Conservation (phyloP, 2,888 invertebrate species). For the Apamea monoglypha region DNA sequence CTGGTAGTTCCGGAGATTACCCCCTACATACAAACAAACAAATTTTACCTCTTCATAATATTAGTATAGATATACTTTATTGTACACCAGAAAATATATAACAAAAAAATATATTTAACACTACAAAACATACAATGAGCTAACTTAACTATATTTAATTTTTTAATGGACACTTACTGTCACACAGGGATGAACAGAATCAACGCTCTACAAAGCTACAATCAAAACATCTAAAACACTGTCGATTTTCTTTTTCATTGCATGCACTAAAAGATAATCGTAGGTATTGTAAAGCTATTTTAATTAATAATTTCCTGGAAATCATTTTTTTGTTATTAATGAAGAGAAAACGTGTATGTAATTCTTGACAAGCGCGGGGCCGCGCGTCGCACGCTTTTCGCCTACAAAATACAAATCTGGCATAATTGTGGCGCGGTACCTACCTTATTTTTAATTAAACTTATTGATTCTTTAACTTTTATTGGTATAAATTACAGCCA, state of each 20-base stretch:
- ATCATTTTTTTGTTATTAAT: slow-evolving; percentile 3
- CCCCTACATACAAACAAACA: no score
- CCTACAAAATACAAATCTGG: neutral
- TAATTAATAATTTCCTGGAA: neutral
- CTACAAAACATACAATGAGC: no score
- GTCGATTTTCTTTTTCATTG: slow-evolving; percentile 1
- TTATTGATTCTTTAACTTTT: neutral
- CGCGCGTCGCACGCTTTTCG: neutral
- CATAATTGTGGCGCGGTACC: neutral
- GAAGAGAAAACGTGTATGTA: neutral
- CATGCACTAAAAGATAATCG: neutral
- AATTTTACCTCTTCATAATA: no score
- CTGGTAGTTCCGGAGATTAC: no score
- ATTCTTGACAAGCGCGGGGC: neutral
- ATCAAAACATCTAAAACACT: neutral
- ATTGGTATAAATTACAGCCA: neutral
- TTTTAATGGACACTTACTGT: neutral
- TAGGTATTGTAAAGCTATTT: neutral
- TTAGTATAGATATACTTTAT: no score
- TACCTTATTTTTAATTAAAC: neutral
- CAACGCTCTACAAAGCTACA: neutral
- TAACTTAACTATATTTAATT: no score
- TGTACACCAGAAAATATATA: no score
- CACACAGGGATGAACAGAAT: neutral
- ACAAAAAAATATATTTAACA: no score